phyloP scores from a whole-genome alignment of 1,140 invertebrate genomes.

The Tetramorium parvispinum region DNA sequence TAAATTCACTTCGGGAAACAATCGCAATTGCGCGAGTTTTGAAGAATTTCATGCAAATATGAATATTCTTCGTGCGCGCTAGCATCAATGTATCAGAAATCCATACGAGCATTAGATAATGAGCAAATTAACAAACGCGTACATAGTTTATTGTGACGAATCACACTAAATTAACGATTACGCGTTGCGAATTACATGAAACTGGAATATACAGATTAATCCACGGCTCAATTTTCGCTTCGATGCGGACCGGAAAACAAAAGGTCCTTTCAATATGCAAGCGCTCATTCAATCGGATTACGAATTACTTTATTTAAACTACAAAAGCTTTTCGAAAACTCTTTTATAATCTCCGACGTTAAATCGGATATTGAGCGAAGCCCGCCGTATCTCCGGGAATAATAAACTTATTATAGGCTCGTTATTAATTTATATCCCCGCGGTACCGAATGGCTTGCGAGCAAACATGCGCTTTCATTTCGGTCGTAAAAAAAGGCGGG shows the following conservation, averaged over 20 bases:
- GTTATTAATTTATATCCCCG: conserved; percentile 35
- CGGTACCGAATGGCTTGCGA: background rate
- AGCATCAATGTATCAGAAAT: background rate
- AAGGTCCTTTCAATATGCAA: background rate
- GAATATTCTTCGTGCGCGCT: background rate
- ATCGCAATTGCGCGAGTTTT: background rate
- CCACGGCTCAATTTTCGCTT: background rate
- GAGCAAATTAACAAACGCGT: background rate
- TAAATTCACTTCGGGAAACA: background rate
- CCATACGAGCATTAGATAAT: background rate
- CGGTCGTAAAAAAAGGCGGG: background rate
- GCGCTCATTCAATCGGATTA: background rate
- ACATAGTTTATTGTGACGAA: background rate
- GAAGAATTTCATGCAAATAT: background rate
- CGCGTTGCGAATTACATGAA: conserved; percentile 21
- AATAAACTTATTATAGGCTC: conserved; percentile 24
- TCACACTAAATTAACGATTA: conserved; percentile 1
- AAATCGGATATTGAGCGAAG: conserved; percentile 12
- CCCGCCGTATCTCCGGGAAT: background rate
- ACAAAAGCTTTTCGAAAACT: conserved; percentile 30
- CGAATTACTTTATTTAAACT: conserved; percentile 20
- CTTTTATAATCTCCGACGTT: background rate
- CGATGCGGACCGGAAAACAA: background rate
- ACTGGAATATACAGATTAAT: conserved; percentile 13
- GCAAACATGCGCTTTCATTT: background rate